These are phyloP conservation scores for Latrodectus hesperus DNA, from an alignment of 2,888 invertebrate species.

Conservation along the genomic window DNA sequence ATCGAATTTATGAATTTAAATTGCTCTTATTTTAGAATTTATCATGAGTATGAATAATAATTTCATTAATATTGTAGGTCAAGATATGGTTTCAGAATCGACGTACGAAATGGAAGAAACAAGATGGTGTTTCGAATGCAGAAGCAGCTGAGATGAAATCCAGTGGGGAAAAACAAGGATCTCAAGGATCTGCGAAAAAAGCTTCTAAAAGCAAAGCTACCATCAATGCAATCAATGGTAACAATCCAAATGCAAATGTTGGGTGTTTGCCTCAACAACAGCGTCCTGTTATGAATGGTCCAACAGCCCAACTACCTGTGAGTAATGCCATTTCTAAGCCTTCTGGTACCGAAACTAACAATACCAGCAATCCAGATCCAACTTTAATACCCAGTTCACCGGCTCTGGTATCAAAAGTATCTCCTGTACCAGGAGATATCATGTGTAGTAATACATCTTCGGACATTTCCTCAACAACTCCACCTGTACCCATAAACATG, in stretches of 20 bases:
- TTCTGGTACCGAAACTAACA: slow-evolving; percentile 11
- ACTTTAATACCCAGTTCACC: slow-evolving; percentile 19
- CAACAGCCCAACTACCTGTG: neutral
- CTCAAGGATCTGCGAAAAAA: slow-evolving; percentile 36
- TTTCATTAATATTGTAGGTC: slow-evolving; percentile 79
- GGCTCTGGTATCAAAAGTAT: slow-evolving; percentile 23
- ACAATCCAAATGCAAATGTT: neutral
- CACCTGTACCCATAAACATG: slow-evolving; percentile 28
- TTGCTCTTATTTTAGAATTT: too few relatives aligned
- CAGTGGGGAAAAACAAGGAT: slow-evolving; percentile 44
- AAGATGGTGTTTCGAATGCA: slow-evolving; percentile 91
- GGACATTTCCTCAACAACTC: slow-evolving; percentile 45
- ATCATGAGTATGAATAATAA: too few relatives aligned
- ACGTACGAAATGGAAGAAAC: slow-evolving; percentile 90
- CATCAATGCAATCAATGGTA: slow-evolving; percentile 12
- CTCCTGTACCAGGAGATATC: slow-evolving; percentile 19
- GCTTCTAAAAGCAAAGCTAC: slow-evolving; percentile 44
- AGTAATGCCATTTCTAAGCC: slow-evolving; percentile 20
- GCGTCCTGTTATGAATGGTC: slow-evolving; percentile 42
- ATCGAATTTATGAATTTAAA: too few relatives aligned
- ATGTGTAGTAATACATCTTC: slow-evolving; percentile 52
- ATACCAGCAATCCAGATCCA: slow-evolving; percentile 13
- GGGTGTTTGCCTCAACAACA: slow-evolving; percentile 34
- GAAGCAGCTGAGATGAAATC: slow-evolving; percentile 84
- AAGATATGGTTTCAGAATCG: slow-evolving; percentile 95